Percentiles rank a stretch among this genome's conserved stretches.
phyloP scores from a whole-genome alignment of 2,888 invertebrate genomes.

The Leptodirus hochenwartii region DNA sequence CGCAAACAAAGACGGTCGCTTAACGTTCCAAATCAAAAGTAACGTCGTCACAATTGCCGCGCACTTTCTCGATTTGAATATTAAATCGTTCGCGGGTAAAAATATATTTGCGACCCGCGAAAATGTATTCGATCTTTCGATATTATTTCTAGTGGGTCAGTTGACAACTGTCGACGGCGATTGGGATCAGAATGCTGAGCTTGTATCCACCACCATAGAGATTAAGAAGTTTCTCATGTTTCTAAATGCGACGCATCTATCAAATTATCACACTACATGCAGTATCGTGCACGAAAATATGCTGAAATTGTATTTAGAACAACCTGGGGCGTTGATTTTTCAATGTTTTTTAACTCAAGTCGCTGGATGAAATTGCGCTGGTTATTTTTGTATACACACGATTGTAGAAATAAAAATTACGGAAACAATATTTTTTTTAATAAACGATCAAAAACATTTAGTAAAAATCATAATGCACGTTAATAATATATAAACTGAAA shows the following conservation, averaged over 20 bases:
- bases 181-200: slow-evolving; percentile 28
- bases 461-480: no score
- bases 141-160: slow-evolving; percentile 17
- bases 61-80: slow-evolving; percentile 54
- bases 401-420: no score
- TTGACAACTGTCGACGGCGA: slow-evolving; percentile 19
- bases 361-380: no score
- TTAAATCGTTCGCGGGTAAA: slow-evolving; percentile 39
- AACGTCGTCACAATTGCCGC: slow-evolving; percentile 66
- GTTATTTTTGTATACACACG: no score
- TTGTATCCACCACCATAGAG: slow-evolving; percentile 45
- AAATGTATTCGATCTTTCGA: not conserved
- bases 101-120: slow-evolving; percentile 8
- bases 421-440: no score
- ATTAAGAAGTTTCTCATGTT: slow-evolving; percentile 66
- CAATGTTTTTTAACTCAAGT: slow-evolving; percentile 63
- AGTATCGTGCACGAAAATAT: slow-evolving; percentile 57
- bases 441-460: no score
- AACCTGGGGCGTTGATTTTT: slow-evolving; percentile 54
- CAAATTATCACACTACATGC: slow-evolving; percentile 52
- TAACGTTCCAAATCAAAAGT: slow-evolving; percentile 59
- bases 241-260: slow-evolving; percentile 58
- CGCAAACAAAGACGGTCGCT: slow-evolving; percentile 50
- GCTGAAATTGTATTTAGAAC: slow-evolving; percentile 54
- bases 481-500: no score